These are phyloP conservation scores for Drosophila falleni DNA, from an alignment of 2,888 invertebrate species.

Conservation along the genomic window DNA sequence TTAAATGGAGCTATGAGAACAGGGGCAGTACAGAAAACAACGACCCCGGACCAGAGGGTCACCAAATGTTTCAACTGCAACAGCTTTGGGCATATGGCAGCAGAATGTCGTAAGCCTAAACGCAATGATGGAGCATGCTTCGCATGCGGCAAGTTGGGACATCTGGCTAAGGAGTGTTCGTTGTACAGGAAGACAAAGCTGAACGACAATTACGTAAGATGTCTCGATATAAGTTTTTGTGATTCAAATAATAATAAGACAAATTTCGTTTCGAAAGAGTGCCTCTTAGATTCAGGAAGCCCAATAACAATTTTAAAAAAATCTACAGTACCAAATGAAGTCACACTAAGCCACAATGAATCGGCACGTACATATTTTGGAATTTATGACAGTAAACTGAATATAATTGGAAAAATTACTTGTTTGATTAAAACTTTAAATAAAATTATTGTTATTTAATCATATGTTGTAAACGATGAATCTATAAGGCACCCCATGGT, in stretches of 20 bases:
- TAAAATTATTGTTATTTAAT: background rate
- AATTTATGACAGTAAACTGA: too few species aligned
- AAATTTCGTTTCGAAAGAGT: background rate
- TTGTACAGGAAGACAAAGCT: background rate
- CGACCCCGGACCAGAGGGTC: background rate
- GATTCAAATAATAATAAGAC: background rate
- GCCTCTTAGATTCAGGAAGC: too few species aligned
- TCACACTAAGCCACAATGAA: too few species aligned
- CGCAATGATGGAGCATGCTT: background rate
- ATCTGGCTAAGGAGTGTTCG: background rate
- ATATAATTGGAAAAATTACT: background rate
- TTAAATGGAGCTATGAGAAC: too few species aligned
- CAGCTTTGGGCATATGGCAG: background rate
- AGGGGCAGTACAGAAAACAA: background rate
- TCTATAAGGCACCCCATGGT: background rate
- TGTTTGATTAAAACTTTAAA: background rate
- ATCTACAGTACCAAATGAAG: too few species aligned
- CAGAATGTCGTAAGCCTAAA: conserved; percentile 7
- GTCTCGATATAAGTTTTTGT: conserved; percentile 1
- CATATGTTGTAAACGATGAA: background rate
- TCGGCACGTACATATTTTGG: too few species aligned
- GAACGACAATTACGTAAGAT: conserved; percentile 4
- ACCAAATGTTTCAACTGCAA: background rate
- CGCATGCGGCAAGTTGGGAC: background rate
- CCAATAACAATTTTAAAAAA: too few species aligned